phyloP scores from a whole-genome alignment of 35 echinoderm and acorn worm genomes.

The Lytechinus variegatus region DNA sequence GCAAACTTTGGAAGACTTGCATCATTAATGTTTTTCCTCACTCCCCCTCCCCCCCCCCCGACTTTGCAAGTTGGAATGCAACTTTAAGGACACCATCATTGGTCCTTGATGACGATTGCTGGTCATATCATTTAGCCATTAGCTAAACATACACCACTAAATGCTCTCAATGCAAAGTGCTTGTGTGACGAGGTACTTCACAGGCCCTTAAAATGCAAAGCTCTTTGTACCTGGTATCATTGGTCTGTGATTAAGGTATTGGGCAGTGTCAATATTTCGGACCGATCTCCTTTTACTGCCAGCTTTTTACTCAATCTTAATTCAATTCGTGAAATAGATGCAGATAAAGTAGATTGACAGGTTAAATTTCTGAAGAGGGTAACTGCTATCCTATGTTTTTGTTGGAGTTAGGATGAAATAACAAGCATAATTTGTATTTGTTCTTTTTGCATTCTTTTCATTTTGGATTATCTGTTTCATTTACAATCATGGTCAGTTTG shows the following conservation, averaged over 20 bases:
- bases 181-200: not conserved
- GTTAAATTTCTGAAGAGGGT: not conserved
- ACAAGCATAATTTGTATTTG: not conserved
- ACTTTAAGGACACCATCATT: not conserved
- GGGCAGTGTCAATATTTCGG: slow-evolving; percentile 1
- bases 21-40: too few relatives aligned
- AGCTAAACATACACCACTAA: not conserved
- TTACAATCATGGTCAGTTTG: not conserved
- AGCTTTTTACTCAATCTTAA: not conserved
- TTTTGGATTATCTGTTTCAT: not conserved
- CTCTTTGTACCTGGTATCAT: not conserved
- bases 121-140: not conserved
- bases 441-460: not conserved
- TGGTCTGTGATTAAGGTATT: not conserved
- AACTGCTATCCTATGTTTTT: too few relatives aligned
- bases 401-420: too few relatives aligned
- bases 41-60: too few relatives aligned
- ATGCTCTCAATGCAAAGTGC: not conserved
- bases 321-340: not conserved
- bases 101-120: not conserved
- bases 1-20: too few relatives aligned
- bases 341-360: not conserved
- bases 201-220: not conserved
- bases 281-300: not conserved
- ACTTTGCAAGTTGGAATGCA: too few relatives aligned